These are phyloP conservation scores for Drosophila asahinai DNA, from an alignment of 1,140 invertebrate genomes.

Conservation along the genomic window DNA sequence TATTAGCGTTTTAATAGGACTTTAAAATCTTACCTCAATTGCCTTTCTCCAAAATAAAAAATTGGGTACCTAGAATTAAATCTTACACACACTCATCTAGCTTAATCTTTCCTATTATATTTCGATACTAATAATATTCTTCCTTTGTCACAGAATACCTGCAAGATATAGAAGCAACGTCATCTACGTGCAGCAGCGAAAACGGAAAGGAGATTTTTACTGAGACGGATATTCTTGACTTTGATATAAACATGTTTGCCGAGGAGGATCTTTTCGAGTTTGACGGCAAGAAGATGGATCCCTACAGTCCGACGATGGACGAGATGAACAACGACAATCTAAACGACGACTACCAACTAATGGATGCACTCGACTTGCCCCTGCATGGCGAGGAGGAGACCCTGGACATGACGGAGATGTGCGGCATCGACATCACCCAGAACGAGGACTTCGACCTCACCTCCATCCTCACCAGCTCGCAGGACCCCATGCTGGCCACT, in stretches of 20 bases:
- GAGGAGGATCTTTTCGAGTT: slow-evolving; percentile 65
- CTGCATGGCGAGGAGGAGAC: slow-evolving; percentile 48
- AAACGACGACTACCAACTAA: slow-evolving; percentile 31
- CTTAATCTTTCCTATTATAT: not conserved
- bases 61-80: slow-evolving; percentile 15
- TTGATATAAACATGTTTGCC: slow-evolving; percentile 81
- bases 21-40: not conserved
- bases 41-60: slow-evolving; percentile 16
- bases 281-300: slow-evolving; percentile 66
- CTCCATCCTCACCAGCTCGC: slow-evolving; percentile 36
- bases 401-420: slow-evolving; percentile 40
- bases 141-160: slow-evolving; percentile 75
- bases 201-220: slow-evolving; percentile 73
- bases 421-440: slow-evolving; percentile 47
- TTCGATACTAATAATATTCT: slow-evolving; percentile 44
- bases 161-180: slow-evolving; percentile 75
- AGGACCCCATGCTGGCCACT: slow-evolving; percentile 51
- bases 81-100: slow-evolving; percentile 22
- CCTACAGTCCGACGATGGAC: slow-evolving; percentile 50
- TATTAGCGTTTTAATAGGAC: not conserved
- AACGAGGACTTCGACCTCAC: slow-evolving; percentile 47
- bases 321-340: slow-evolving; percentile 57
- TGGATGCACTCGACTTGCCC: slow-evolving; percentile 23
- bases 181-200: slow-evolving; percentile 70
- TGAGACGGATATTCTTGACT: slow-evolving; percentile 79